Base-by-base conservation (phyloP, 2,888 invertebrate species). In the Caenorhabditis virilis region DNA sequence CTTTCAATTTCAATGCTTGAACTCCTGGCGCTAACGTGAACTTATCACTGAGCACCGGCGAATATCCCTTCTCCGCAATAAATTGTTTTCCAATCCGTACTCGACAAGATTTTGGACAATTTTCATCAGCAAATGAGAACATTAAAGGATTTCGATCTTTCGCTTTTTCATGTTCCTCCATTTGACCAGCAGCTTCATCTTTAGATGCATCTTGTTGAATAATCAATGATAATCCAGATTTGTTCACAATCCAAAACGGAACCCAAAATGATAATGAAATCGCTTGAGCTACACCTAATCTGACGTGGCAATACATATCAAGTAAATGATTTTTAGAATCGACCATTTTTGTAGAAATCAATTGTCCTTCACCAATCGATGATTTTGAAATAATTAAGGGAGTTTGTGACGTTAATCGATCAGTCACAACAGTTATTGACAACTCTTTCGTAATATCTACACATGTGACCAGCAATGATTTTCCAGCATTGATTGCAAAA, bases 241-340 rank as follows among this genome's bases (percentile, higher is more conserved):
- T 91, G 86, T 98, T 97, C 60, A 97, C 89, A 72, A 98, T 88
- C 95, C 95, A 97, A 86, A 90, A 94, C 2, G 92, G 91, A 2
- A 91, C 91, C 47, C 89, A 90, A 25, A 95, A 87, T 20, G 88
- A 89, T 75, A 92, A 87, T 88, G 89, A 54, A 18, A 82, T 61
- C 0, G 75, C 55, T 0, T 74, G 76, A 6, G 89, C 77, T 36
- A 54, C 38, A n/a, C 63, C 71, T 6, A 76, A 42, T 27, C 55
- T 38, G 5, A 76, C 63, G 22, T 71, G 69, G 18, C 62, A 78
- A 48, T 80, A 79, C 42, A 79, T 57, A 47, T 77, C 70, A 9
- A 79, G 63, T 5, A 53, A 43, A 20, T 78, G 67, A 7, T 59
- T 54, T 16, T 70, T 39, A 2, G 48, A 36, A 45, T 79, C 79